Conservation (phyloP, 2,797 vertebrate species). For the Sardinella longiceps region DNA sequence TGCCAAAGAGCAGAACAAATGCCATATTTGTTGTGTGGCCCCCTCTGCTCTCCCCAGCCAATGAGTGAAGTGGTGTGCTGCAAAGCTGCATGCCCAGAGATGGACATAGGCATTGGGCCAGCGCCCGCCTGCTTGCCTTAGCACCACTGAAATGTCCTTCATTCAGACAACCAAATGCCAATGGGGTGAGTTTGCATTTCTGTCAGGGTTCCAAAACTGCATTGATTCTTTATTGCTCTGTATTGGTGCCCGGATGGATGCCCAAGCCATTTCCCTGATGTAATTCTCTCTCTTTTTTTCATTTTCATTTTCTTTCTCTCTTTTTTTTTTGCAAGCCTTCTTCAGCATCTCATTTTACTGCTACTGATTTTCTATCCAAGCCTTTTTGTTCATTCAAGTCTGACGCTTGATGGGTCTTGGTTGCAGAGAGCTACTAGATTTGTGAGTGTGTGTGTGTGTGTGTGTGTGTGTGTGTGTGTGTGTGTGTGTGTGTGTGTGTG, state of each 20-base stretch:
- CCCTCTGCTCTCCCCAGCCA: neutral
- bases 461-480: no score
- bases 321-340: neutral
- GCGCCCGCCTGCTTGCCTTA: neutral
- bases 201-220: neutral
- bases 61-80: neutral
- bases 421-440: conserved; percentile 6
- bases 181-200: neutral
- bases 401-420: neutral
- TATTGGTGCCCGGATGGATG: neutral
- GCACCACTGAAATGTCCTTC: neutral
- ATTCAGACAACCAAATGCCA: neutral
- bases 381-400: conserved; percentile 21
- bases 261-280: conserved; percentile 5
- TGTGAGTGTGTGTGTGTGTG: no score
- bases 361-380: conserved; percentile 17
- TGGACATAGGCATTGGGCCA: neutral
- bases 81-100: neutral
- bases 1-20: conserved; percentile 16
- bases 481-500: no score
- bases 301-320: no score
- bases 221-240: neutral
- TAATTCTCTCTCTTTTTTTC: neutral
- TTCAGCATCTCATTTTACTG: conserved; percentile 14
- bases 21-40: conserved; percentile 1